These are phyloP conservation scores for Clinocottus analis DNA, from an alignment of 2,113 vertebrate species.

Conservation along the genomic window DNA sequence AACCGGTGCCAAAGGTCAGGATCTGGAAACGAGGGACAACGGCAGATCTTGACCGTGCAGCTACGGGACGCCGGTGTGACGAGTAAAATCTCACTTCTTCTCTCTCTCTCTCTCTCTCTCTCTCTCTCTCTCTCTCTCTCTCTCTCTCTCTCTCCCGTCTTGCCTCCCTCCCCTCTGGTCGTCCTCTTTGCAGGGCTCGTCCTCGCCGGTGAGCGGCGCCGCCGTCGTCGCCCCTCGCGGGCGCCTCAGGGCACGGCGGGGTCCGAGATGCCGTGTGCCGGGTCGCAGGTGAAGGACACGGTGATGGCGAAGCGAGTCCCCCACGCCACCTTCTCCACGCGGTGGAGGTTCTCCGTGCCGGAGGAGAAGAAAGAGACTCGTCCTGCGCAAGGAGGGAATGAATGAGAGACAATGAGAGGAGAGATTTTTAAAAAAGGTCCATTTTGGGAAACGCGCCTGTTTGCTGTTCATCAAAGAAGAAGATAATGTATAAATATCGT, in stretches of 20 bases:
- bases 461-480: not conserved
- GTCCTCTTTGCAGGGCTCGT: constrained; percentile 57
- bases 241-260: constrained; percentile 79
- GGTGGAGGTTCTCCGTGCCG: constrained; percentile 95
- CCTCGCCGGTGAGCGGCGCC: constrained; percentile 24
- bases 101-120: not conserved
- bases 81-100: constrained; percentile 11
- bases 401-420: not conserved
- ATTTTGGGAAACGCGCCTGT: not conserved
- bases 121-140: not conserved
- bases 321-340: constrained; percentile 94
- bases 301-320: constrained; percentile 96
- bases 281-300: constrained; percentile 96
- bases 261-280: constrained; percentile 87
- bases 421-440: not conserved
- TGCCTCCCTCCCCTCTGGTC: not conserved
- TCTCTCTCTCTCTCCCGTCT: not conserved
- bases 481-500: not conserved
- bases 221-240: not conserved
- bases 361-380: constrained; percentile 98
- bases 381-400: constrained; percentile 78
- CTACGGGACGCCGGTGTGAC: not conserved
- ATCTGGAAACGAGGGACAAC: not conserved
- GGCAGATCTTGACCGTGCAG: constrained; percentile 7
- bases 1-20: constrained; percentile 3